Evolutionary conservation across 2,888 invertebrate species (phyloP).

Genomic region (Sclerodermus sp.): DNA sequence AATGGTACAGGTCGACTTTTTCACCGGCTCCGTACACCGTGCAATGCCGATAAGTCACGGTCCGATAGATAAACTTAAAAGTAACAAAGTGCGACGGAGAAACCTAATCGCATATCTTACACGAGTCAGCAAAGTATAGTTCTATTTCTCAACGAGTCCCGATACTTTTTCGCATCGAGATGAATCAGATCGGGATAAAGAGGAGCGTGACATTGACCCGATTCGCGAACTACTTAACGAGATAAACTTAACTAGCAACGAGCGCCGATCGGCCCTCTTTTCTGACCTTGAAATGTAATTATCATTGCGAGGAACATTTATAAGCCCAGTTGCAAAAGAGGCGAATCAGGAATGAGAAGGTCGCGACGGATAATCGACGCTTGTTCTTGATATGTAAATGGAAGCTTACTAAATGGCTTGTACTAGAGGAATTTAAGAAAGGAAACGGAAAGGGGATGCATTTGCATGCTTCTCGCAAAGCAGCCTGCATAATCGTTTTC

Average conservation of each 20-base stretch:
- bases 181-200: too few relatives aligned
- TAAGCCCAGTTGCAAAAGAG: too few relatives aligned
- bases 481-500: too few relatives aligned
- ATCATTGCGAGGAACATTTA: too few relatives aligned
- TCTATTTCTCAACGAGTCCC: too few relatives aligned
- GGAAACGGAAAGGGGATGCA: too few relatives aligned
- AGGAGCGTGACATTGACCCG: too few relatives aligned
- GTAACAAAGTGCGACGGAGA: constrained; percentile 16
- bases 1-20: not conserved
- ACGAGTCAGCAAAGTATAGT: constrained; percentile 13
- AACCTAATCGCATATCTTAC: constrained; percentile 19
- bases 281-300: too few relatives aligned
- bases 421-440: constrained; percentile 28
- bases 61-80: constrained; percentile 20
- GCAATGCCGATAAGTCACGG: constrained; percentile 4
- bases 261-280: constrained; percentile 20
- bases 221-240: constrained; percentile 22
- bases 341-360: constrained; percentile 4
- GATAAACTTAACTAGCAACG: constrained; percentile 28
- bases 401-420: constrained; percentile 38
- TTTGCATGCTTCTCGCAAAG: too few relatives aligned
- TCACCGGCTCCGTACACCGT: not conserved
- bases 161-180: too few relatives aligned
- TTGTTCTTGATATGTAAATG: constrained; percentile 36
- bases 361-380: constrained; percentile 22